Base-by-base conservation (phyloP, 2,888 invertebrate genomes). In the Sinopyrophorus schimmeli region DNA sequence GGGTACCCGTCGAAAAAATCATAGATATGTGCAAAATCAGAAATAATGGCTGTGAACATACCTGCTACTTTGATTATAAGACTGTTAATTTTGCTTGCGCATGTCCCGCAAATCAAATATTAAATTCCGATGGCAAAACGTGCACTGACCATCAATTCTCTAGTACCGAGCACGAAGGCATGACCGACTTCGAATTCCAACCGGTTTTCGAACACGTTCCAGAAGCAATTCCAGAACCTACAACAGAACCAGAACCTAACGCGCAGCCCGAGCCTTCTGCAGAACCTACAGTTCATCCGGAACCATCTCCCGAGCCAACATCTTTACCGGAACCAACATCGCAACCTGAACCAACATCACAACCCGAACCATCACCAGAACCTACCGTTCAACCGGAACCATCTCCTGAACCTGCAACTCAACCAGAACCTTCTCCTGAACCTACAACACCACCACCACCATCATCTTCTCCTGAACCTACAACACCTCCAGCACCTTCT, bases 11-110 rank as follows among this genome's bases (percentile, higher is more conserved):
- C 47, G 76, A 78, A 61, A 79, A 70, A 57, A 78, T 87, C 26
- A 69, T 82, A 12, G 82, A 87, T 70, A 69, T 80, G 47, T 90
- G 86, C 69, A 79, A 82, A 70, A 78, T 82, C 42, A 77, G 81
- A 50, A 48, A 53, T 1, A 77, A 83, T 46, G 73, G 77, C 32
- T 90, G 89, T 64, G 80, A 85, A 55, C 76, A 85, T 56, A 75
- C 73, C 6, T 90, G 89, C 67, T 72, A 75, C 39, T 89, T 86
- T 62, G 81, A 87, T 67, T 82, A 83, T 61, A 70, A 74, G 14
- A 15, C 31, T 3, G 76, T 84, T 43, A 78, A 81, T 34, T 88
- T 89, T 64, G 71, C 70, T 17, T 90, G 89, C 66, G 75, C 71
- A 2, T 89, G 89, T 66, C 81, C 81, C 5, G 68, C 72, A 23